Evolutionary conservation across 2,888 invertebrate species (phyloP).

Genomic region (Onchidella celtica): DNA sequence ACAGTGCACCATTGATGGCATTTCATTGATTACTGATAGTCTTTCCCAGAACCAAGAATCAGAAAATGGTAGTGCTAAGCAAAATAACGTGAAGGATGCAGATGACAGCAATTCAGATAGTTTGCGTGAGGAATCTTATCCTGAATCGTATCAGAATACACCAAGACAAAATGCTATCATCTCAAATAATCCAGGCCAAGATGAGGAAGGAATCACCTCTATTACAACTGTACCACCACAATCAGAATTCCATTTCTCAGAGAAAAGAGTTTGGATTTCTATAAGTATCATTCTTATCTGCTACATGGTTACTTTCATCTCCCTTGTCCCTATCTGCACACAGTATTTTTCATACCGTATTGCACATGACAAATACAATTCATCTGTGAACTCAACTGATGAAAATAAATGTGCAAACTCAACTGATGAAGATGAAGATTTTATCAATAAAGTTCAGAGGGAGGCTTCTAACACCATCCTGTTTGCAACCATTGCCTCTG

Average conservation of each 20-base stretch:
- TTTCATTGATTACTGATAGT: too few relatives aligned
- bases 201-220: background rate
- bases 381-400: background rate
- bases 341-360: conserved; percentile 44
- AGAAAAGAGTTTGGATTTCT: conserved; percentile 12
- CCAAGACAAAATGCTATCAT: too few relatives aligned
- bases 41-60: too few relatives aligned
- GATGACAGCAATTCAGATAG: too few relatives aligned
- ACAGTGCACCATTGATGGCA: too few relatives aligned
- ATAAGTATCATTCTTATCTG: background rate
- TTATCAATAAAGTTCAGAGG: conserved; percentile 31
- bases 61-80: too few relatives aligned
- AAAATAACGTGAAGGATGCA: too few relatives aligned
- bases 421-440: background rate
- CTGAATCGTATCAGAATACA: too few relatives aligned
- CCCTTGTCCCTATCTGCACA: background rate
- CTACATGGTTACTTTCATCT: conserved; percentile 8
- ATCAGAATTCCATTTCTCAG: background rate
- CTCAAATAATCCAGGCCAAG: too few relatives aligned
- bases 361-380: conserved; percentile 16
- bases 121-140: too few relatives aligned
- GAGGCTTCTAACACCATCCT: conserved; percentile 23
- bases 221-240: background rate
- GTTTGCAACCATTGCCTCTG: background rate
- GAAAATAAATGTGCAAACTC: conserved; percentile 1